Percentiles rank a stretch among this genome's conserved stretches.
phyloP scores from a whole-genome alignment of 2,113 vertebrate genomes.

The Dolichallabes microphthalmus region DNA sequence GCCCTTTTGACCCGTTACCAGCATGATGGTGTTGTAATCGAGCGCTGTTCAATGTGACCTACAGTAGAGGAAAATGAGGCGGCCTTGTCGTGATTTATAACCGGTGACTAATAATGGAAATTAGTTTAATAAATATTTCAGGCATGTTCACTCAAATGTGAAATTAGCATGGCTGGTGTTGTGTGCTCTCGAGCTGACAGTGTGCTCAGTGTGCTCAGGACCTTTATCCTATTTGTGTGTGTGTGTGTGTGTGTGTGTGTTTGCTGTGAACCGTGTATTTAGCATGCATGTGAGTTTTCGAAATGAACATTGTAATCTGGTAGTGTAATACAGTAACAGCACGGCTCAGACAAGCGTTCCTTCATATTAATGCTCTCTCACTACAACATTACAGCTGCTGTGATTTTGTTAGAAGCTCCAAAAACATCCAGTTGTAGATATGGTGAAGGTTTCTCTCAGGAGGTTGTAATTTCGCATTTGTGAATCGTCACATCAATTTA shows the following conservation, averaged over 20 bases:
- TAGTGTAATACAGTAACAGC: not conserved
- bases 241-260: not conserved
- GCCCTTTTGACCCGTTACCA: not conserved
- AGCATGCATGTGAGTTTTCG: not conserved
- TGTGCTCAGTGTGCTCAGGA: not conserved
- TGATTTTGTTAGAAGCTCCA: not conserved
- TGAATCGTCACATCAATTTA: too few relatives aligned
- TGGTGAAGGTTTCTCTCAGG: too few relatives aligned
- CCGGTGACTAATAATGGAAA: conserved; percentile 37
- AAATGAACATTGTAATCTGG: not conserved
- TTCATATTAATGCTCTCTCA: not conserved
- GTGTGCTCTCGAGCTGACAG: not conserved
- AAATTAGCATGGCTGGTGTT: conserved; percentile 39
- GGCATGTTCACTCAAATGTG: conserved; percentile 45
- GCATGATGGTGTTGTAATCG: not conserved
- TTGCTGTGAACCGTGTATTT: not conserved
- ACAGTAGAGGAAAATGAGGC: not conserved
- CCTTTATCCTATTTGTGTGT: not conserved
- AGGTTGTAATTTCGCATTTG: not conserved
- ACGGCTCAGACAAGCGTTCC: not conserved
- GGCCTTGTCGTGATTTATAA: not conserved
- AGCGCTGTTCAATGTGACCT: conserved; percentile 7
- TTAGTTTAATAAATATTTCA: conserved; percentile 37
- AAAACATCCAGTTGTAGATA: not conserved
- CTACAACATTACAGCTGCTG: not conserved